Conservation (phyloP, 2,888 invertebrate species). For the Mamestra brassicae region DNA sequence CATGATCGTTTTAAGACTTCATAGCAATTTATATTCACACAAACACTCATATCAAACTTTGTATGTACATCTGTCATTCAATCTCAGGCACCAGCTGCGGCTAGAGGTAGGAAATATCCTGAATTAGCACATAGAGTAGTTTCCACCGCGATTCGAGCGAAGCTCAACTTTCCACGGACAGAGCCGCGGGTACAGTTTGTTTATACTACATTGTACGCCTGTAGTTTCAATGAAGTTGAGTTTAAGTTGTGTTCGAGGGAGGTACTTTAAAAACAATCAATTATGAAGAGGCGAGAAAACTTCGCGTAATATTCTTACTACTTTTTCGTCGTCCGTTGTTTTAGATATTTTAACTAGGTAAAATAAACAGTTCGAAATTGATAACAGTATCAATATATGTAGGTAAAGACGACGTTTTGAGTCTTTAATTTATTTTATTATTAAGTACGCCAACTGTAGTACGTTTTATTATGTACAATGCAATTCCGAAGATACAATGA, state of each 20-base stretch:
- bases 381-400: neutral
- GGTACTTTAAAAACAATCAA: conserved; percentile 21
- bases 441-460: too few species aligned
- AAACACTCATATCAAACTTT: conserved; percentile 21
- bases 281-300: neutral
- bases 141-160: neutral
- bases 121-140: conserved; percentile 52
- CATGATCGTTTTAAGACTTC: too few species aligned
- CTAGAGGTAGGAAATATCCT: conserved; percentile 2
- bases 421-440: too few species aligned
- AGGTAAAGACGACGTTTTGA: too few species aligned
- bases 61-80: conserved; percentile 22
- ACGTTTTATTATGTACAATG: too few species aligned
- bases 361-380: neutral
- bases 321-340: neutral
- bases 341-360: neutral
- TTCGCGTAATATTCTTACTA: neutral
- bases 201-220: neutral
- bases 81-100: conserved; percentile 27
- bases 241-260: neutral
- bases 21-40: neutral
- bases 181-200: neutral
- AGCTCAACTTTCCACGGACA: neutral
- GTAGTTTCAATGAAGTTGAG: neutral
- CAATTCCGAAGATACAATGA: too few species aligned